Base-by-base conservation (phyloP, 2,113 vertebrate species). In the Oncorhynchus clarkii region DNA sequence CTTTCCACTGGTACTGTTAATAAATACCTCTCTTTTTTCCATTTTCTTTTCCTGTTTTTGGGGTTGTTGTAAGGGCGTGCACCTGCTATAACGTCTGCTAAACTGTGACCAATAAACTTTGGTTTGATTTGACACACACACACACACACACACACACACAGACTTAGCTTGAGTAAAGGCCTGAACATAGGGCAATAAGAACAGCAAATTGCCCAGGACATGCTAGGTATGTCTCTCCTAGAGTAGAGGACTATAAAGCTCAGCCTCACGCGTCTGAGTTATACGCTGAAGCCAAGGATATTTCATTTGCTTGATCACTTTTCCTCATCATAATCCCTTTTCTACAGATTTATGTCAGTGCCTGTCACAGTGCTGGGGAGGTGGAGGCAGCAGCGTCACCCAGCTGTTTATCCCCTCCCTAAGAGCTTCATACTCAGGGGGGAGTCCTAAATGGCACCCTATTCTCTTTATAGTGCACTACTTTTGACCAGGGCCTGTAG, bases 251-350 rank as follows among this genome's bases (percentile, higher is more conserved):
- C 89, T 79, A 92, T 92, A 91, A 92, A 92, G 82, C 87, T 83
- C 86, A 81, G 49, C 72, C 78, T 86, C 84, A 83, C 80, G 72
- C 84, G 78, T 78, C 81, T 90, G 90, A 89, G 76, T 89, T 92
- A 88, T 86, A 89, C 83, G 86, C 88, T 84, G 79, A 87, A 85
- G 84, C 80, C 74, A 70, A 80, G 49, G 85, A 91, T 89, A 91
- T 92, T 92, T 92, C 88, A 91, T 91, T 93, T 93, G 86, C 90
- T 91, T 93, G 92, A 92, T 93, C 91, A 93, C 89, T 87, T 91
- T 90, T 86, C 86, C 86, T 88, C 90, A 87, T 88, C 84, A 85
- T 89, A 89, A 91, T 90, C 87, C 84, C 90, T 89, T 91, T 82
- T 24, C 75, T 74, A 45, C 81, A 84, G 92, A 92, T 93, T 93